phyloP scores from a whole-genome alignment of 2,888 invertebrate genomes.

The Drosophila lacicola region DNA sequence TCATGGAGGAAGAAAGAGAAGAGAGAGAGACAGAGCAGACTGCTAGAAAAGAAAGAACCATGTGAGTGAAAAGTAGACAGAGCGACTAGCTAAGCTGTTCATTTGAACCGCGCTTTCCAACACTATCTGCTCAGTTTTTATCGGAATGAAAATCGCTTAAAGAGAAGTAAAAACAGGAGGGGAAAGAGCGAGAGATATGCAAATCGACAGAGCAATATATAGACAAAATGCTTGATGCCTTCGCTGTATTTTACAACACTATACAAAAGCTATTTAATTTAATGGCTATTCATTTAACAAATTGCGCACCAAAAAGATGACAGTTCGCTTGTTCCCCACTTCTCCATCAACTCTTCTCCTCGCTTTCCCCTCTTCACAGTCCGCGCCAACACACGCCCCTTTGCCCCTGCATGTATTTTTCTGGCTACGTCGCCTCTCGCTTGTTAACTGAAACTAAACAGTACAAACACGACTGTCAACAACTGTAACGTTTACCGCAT shows the following conservation, averaged over 20 bases:
- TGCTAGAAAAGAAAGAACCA: no score
- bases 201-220: background rate
- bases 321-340: conserved; percentile 15
- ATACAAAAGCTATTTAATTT: conserved; percentile 32
- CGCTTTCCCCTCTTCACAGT: no score
- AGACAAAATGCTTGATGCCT: background rate
- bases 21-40: no score
- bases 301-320: conserved; percentile 53
- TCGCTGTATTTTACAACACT: conserved; percentile 22
- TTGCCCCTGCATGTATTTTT: conserved; percentile 31
- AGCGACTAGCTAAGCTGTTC: background rate
- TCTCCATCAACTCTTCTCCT: conserved; percentile 19
- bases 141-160: background rate
- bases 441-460: conserved; percentile 81
- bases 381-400: no score
- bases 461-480: conserved; percentile 78
- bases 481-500: conserved; percentile 81
- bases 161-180: background rate
- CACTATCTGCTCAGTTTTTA: background rate
- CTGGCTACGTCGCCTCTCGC: conserved; percentile 59
- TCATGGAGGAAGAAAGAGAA: no score
- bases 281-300: conserved; percentile 50
- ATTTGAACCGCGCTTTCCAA: background rate
- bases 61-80: no score
- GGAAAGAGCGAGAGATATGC: background rate